Evolutionary conservation across 1,140 invertebrate genomes (phyloP).

Genomic region (Arctopsyche grandis): DNA sequence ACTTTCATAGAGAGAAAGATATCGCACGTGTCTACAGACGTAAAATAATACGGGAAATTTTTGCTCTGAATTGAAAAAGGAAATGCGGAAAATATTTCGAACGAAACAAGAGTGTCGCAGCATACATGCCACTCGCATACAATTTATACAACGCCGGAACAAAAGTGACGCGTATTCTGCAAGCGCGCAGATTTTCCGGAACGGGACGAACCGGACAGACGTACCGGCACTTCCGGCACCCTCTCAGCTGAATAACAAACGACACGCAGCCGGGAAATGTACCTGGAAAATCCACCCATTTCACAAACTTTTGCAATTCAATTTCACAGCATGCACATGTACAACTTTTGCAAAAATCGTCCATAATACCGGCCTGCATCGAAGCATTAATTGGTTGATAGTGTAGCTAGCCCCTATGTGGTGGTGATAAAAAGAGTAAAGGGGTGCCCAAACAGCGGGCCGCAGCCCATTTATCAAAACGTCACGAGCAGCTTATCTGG

Average conservation of each 20-base stretch:
- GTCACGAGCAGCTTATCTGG: conserved; percentile 41
- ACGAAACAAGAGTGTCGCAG: no score
- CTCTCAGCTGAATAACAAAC: conserved; percentile 35
- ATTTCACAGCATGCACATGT: no score
- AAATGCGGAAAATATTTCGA: no score
- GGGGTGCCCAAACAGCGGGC: not conserved
- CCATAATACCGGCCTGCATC: not conserved
- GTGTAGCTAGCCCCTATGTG: no score
- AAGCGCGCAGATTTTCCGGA: conserved; percentile 29
- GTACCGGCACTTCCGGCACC: conserved; percentile 17
- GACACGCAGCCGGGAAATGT: not conserved
- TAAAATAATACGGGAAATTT: no score
- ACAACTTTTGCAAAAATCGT: no score
- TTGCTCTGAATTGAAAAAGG: no score
- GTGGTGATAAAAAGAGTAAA: conserved; percentile 5
- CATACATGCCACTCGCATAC: no score
- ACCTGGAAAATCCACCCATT: not conserved
- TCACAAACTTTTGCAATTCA: no score
- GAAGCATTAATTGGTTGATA: not conserved
- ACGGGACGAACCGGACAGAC: conserved; percentile 31
- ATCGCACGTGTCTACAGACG: no score
- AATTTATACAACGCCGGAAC: no score
- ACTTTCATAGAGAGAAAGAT: no score
- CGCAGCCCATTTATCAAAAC: conserved; percentile 36
- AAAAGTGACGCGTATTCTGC: conserved; percentile 37